A percentile compares a stretch with the other conserved stretches of the same genome.
phyloP scores from a whole-genome alignment of 2,888 invertebrate species.

The Protophormia terraenovae region DNA sequence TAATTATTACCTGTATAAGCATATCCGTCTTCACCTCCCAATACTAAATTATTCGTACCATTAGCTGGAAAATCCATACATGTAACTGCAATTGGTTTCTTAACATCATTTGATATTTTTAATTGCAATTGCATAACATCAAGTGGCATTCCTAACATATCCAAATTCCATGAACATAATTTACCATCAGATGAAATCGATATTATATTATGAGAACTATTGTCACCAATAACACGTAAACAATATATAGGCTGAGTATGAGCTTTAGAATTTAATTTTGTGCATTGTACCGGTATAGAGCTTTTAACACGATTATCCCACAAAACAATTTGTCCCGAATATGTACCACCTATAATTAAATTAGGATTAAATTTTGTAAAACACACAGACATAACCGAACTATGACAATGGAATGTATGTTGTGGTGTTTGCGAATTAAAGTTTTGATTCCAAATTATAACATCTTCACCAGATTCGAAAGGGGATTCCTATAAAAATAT shows the following conservation, averaged over 20 bases:
- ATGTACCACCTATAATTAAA: conserved; percentile 97
- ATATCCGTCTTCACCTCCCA: conserved; percentile 97
- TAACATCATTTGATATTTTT: conserved; percentile 84
- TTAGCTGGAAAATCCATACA: conserved; percentile 94
- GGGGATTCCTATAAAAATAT: conserved; percentile 88
- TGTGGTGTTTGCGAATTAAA: conserved; percentile 98
- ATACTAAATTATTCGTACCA: conserved; percentile 97
- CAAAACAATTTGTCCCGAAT: conserved; percentile 98
- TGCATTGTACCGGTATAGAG: conserved; percentile 97
- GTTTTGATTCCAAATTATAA: conserved; percentile 98
- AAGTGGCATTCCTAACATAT: conserved; percentile 98
- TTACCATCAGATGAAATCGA: conserved; percentile 98
- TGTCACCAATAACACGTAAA: conserved; percentile 96
- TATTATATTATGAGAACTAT: conserved; percentile 99
- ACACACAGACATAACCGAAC: conserved; percentile 96
- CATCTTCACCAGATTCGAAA: conserved; percentile 97
- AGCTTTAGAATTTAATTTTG: conserved; percentile 95
- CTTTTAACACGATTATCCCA: conserved; percentile 99
- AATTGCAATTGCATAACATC: conserved; percentile 95
- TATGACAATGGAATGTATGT: conserved; percentile 98
- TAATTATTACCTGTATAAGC: conserved; percentile 93
- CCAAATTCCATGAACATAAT: conserved; percentile 98
- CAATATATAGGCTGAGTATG: conserved; percentile 99
- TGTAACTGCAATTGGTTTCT: conserved; percentile 94
- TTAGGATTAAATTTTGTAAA: conserved; percentile 99